Conservation (phyloP, 2,797 vertebrate species). For the Meda fulgida region DNA sequence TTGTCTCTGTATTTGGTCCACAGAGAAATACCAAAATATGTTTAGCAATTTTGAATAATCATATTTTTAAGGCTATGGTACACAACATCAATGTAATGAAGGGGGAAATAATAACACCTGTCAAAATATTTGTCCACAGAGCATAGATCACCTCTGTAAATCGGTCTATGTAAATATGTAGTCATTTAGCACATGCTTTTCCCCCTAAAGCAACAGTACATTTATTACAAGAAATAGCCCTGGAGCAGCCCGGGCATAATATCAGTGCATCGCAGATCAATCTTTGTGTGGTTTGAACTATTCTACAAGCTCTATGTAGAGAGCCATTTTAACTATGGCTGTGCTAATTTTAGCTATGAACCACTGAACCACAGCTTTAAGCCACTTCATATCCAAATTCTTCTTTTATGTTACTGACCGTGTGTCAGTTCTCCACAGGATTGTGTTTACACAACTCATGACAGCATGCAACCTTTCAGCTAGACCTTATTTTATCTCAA, state of each 20-base stretch:
- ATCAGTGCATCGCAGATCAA: not conserved
- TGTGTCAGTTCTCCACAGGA: slow-evolving; percentile 1
- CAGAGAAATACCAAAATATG: not conserved
- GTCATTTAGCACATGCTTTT: not conserved
- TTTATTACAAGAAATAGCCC: not conserved
- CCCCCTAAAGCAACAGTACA: not conserved
- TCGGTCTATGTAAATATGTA: slow-evolving; percentile 19
- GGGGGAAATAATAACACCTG: not conserved
- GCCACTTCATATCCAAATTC: slow-evolving; percentile 50
- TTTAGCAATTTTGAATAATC: slow-evolving; percentile 7
- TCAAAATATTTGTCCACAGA: not conserved
- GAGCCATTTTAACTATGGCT: slow-evolving; percentile 55
- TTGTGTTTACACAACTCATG: slow-evolving; percentile 7
- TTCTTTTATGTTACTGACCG: slow-evolving; percentile 33
- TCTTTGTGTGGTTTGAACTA: not conserved
- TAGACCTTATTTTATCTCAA: slow-evolving; percentile 19
- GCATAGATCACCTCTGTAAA: not conserved
- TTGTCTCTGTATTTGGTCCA: not conserved
- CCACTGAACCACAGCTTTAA: slow-evolving; percentile 63
- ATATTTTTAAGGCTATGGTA: not conserved
- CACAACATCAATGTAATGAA: slow-evolving; percentile 1
- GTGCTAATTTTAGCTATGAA: slow-evolving; percentile 74
- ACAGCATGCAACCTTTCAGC: slow-evolving; percentile 19
- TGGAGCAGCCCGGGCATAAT: not conserved
- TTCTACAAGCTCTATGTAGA: slow-evolving; percentile 13